Evolutionary conservation across 2,888 invertebrate species (phyloP), one percentile per base, ranked within the genome.

Genomic region (Macrostomum cliftonense): DNA sequence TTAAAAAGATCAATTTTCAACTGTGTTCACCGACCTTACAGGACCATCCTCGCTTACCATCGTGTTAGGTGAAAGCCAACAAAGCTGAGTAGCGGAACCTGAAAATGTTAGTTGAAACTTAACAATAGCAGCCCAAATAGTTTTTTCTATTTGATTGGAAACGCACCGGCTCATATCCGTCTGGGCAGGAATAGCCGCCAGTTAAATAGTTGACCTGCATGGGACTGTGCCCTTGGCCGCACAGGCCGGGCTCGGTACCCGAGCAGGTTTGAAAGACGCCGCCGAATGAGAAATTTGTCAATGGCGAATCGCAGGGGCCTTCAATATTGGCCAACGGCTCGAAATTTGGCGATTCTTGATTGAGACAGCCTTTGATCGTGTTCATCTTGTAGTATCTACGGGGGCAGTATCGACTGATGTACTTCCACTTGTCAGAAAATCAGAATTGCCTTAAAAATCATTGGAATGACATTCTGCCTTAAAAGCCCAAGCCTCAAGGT

Each of bases 341-440:
- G 49, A 62, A 63, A 43, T 61, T 61, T 1, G 60, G 59, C 0
- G 60, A 56, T 21, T 57, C 57, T 11, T 43, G 49, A 7, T 57
- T 46, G 9, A 60, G 59, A 45, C 63, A 63, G 17, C 63, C 63
- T 5, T 54, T 47, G 45, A 59, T 53, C 1, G 56, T 54, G 49
- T 63, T 63, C 52, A 55, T 59, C 43, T 56, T 56, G 52, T 62
- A 63, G 50, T 63, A 63, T 28, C 28, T 28, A n/a, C n/a, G n/a
- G n/a, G n/a, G n/a, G n/a, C n/a, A n/a, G n/a, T n/a, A n/a, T n/a
- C n/a, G n/a, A n/a, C n/a, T n/a, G n/a, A n/a, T n/a, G n/a, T n/a
- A n/a, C n/a, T n/a, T n/a, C n/a, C n/a, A n/a, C n/a, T n/a, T n/a
- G n/a, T n/a, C n/a, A n/a, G n/a, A n/a, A n/a, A n/a, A n/a, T n/a